Conservation (phyloP, 2,888 invertebrate genomes). For the Napeogenes inachia region DNA sequence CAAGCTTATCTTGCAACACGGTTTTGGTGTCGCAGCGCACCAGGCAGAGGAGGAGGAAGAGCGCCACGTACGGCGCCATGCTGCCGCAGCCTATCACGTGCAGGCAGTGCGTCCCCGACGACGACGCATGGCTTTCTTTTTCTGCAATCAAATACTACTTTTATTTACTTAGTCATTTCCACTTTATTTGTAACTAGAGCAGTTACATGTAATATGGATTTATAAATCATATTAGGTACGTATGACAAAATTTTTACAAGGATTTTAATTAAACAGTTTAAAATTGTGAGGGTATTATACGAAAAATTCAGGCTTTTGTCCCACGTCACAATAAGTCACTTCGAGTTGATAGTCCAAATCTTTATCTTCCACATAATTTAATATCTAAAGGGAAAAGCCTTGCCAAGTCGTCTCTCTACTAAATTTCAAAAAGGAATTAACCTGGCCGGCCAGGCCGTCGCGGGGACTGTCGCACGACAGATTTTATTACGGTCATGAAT, state of each 20-base stretch:
- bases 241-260: too few species aligned
- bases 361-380: conserved; percentile 30
- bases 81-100: conserved; percentile 35
- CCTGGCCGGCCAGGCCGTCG: conserved; percentile 39
- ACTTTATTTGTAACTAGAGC: too few species aligned
- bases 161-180: too few species aligned
- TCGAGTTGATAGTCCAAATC: conserved; percentile 23
- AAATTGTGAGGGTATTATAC: too few species aligned
- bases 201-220: too few species aligned
- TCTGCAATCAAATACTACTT: too few species aligned
- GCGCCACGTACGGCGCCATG: conserved; percentile 62
- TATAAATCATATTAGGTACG: too few species aligned
- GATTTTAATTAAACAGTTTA: too few species aligned
- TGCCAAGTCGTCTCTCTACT: conserved; percentile 38
- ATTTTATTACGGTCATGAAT: conserved; percentile 74
- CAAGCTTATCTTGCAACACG: conserved; percentile 67
- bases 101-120: conserved; percentile 31
- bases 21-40: conserved; percentile 71
- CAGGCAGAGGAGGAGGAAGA: conserved; percentile 62
- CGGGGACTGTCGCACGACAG: conserved; percentile 56
- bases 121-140: conserved; percentile 37
- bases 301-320: neutral
- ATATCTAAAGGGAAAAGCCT: conserved; percentile 30
- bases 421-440: conserved; percentile 64
- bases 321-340: conserved; percentile 17